Evolutionary conservation across 2,888 invertebrate genomes (phyloP).

Genomic region (Diaperis boleti): DNA sequence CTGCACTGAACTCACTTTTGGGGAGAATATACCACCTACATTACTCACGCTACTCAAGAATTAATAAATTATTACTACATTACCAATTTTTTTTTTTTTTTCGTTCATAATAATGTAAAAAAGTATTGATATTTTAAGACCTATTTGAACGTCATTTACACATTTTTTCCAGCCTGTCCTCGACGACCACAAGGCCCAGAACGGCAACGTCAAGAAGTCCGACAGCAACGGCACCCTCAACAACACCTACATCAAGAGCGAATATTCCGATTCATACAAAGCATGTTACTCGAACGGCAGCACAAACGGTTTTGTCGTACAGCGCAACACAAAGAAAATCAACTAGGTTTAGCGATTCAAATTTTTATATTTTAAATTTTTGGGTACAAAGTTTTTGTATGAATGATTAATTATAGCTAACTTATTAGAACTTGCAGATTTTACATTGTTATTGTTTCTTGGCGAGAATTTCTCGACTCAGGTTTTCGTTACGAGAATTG

Average conservation of each 20-base stretch:
- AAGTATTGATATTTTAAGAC: too few relatives aligned
- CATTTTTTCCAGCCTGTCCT: slow-evolving; percentile 73
- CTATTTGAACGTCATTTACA: neutral
- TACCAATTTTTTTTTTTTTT: too few relatives aligned
- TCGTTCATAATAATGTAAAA: too few relatives aligned
- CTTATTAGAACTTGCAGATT: slow-evolving; percentile 36
- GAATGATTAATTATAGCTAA: slow-evolving; percentile 34
- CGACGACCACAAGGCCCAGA: slow-evolving; percentile 62
- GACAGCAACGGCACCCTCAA: slow-evolving; percentile 60
- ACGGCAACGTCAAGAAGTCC: slow-evolving; percentile 60
- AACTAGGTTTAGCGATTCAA: slow-evolving; percentile 44
- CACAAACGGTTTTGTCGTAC: slow-evolving; percentile 71
- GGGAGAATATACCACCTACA: too few relatives aligned
- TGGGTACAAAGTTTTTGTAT: slow-evolving; percentile 43
- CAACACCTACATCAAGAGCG: slow-evolving; percentile 68
- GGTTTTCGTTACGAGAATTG: slow-evolving; percentile 19
- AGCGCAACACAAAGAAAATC: slow-evolving; percentile 54
- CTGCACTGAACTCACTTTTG: too few relatives aligned
- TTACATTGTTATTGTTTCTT: slow-evolving; percentile 17
- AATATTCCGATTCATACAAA: slow-evolving; percentile 71
- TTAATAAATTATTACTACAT: too few relatives aligned
- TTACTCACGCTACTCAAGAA: too few relatives aligned
- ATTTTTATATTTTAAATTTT: slow-evolving; percentile 27
- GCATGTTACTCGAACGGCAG: slow-evolving; percentile 75
- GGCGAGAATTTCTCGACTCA: slow-evolving; percentile 35